These are phyloP conservation scores for Himalopsyche kuldschensis DNA, from an alignment of 2,888 invertebrate species.

Conservation along the genomic window DNA sequence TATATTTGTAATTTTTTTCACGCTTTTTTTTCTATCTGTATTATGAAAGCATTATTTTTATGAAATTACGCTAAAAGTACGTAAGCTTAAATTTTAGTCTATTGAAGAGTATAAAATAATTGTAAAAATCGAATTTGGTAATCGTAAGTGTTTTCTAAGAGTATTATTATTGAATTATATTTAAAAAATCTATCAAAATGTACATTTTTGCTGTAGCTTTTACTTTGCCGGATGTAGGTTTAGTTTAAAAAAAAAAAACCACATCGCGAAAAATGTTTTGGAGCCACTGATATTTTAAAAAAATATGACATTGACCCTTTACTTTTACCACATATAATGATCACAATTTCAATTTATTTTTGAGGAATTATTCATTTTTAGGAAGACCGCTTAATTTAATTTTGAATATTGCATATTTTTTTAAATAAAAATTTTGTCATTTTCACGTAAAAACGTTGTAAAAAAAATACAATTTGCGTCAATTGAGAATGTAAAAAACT, in stretches of 20 bases:
- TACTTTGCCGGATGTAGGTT: neutral
- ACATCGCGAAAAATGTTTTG: neutral
- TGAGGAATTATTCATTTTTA: no score
- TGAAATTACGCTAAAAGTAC: neutral
- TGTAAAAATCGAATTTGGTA: conserved; percentile 12
- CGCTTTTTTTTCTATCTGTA: neutral
- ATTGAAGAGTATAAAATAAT: neutral
- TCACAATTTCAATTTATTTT: no score
- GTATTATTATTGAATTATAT: neutral
- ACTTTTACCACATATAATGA: no score
- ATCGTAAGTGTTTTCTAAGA: conserved; percentile 17
- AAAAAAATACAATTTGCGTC: no score
- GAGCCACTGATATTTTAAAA: no score
- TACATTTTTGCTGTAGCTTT: neutral
- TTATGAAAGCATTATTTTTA: neutral
- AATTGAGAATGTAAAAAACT: no score
- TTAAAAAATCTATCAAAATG: neutral
- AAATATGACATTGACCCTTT: no score
- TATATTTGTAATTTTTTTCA: neutral
- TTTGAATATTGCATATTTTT: no score
- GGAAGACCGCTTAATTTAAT: no score
- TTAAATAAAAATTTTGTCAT: no score
- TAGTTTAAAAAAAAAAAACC: neutral
- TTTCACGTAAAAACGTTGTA: no score
- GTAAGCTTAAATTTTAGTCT: neutral